phyloP scores from a whole-genome alignment of 2,888 invertebrate species.

The Empis stercorea region DNA sequence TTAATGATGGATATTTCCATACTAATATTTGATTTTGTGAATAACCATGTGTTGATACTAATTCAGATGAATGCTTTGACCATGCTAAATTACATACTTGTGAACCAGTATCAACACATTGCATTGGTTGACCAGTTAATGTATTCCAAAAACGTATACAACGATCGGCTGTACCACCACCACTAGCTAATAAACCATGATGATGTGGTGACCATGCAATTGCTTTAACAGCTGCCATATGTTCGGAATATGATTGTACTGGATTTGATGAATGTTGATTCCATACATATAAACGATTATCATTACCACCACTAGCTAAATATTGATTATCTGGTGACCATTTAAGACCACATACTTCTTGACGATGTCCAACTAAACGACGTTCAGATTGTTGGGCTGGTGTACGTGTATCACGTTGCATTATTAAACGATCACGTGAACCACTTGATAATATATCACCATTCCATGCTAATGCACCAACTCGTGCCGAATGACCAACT shows the following conservation, averaged over 20 bases:
- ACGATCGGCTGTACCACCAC: constrained; percentile 98
- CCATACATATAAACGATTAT: constrained; percentile 48
- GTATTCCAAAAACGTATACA: constrained; percentile 99
- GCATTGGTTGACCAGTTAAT: constrained; percentile 93
- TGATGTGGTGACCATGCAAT: constrained; percentile 99
- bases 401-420: constrained; percentile 86
- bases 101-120: constrained; percentile 93
- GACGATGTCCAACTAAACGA: constrained; percentile 79
- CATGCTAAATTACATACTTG: constrained; percentile 98
- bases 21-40: constrained; percentile 97
- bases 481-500: constrained; percentile 82
- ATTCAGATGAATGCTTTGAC: constrained; percentile 96
- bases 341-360: constrained; percentile 95
- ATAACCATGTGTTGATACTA: constrained; percentile 97
- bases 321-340: constrained; percentile 98
- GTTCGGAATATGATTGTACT: constrained; percentile 88
- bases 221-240: constrained; percentile 95
- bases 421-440: constrained; percentile 82
- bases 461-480: constrained; percentile 94
- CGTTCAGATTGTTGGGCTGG: constrained; percentile 65
- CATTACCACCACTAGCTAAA: constrained; percentile 96
- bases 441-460: constrained; percentile 94
- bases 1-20: constrained; percentile 96
- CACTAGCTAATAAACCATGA: constrained; percentile 88
- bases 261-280: constrained; percentile 73